These are phyloP conservation scores for Tapirus indicus DNA, from an alignment of 2,797 vertebrate species.

Conservation along the genomic window DNA sequence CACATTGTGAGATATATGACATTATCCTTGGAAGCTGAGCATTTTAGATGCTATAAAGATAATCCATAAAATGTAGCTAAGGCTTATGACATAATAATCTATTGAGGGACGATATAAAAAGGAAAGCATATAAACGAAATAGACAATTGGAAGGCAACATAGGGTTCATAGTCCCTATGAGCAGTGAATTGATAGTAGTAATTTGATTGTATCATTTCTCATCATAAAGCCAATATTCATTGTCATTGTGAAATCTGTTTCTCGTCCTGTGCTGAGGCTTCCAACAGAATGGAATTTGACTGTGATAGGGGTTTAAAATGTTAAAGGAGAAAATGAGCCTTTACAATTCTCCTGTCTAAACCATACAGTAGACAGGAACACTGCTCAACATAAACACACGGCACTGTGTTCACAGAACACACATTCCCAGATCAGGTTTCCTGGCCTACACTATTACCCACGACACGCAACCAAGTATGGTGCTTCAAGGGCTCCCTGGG, in stretches of 20 bases:
- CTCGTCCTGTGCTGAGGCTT: constrained; percentile 1
- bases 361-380: not conserved
- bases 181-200: constrained; percentile 47
- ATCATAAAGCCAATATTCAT: constrained; percentile 54
- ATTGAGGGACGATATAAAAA: constrained; percentile 60
- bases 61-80: constrained; percentile 71
- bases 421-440: not conserved
- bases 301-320: constrained; percentile 11
- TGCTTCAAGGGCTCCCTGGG: not conserved
- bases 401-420: not conserved
- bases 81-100: constrained; percentile 45
- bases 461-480: not conserved
- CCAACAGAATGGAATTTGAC: constrained; percentile 4
- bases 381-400: not conserved
- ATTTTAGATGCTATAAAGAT: constrained; percentile 74
- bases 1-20: not conserved
- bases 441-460: not conserved
- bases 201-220: constrained; percentile 61
- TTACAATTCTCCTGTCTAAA: not conserved
- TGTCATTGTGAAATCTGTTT: constrained; percentile 63
- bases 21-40: constrained; percentile 68
- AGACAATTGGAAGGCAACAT: constrained; percentile 39
- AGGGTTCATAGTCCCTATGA: constrained; percentile 22
- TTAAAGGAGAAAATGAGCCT: constrained; percentile 7
- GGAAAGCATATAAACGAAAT: constrained; percentile 50